Evolutionary conservation across 1,140 invertebrate species (phyloP).

Genomic region (Rhagoletis zephyria): DNA sequence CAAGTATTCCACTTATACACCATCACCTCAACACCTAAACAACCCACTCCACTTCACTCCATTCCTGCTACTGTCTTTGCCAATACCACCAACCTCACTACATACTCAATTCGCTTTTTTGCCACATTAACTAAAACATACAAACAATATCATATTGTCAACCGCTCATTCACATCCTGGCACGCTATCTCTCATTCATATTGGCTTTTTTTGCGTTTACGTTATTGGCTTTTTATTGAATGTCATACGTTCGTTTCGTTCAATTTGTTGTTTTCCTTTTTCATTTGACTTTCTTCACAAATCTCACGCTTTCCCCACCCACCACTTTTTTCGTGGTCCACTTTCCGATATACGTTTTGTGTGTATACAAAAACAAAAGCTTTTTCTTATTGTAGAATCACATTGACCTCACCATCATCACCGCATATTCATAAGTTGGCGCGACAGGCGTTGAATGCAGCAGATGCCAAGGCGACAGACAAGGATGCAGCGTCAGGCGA

Average conservation of each 20-base stretch:
- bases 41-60: constrained; percentile 4
- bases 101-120: background rate
- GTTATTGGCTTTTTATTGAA: background rate
- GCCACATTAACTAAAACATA: background rate
- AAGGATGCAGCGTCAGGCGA: background rate
- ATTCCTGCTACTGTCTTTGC: background rate
- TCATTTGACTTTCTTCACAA: constrained; percentile 8
- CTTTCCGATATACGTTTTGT: constrained; percentile 53
- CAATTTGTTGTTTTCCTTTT: background rate
- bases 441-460: constrained; percentile 59
- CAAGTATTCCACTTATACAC: constrained; percentile 46
- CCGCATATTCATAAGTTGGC: constrained; percentile 71
- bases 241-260: constrained; percentile 14
- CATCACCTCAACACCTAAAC: constrained; percentile 43
- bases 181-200: constrained; percentile 23
- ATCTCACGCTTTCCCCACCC: background rate
- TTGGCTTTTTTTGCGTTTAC: background rate
- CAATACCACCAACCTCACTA: background rate
- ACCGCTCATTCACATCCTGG: constrained; percentile 4
- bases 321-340: constrained; percentile 32
- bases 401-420: constrained; percentile 72
- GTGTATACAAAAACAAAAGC: constrained; percentile 57
- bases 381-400: constrained; percentile 73
- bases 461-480: background rate
- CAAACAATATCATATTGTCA: background rate